Evolutionary conservation across 2,797 vertebrate species (phyloP), one percentile per base, ranked within the genome.

Genomic region (Balearica regulorum): DNA sequence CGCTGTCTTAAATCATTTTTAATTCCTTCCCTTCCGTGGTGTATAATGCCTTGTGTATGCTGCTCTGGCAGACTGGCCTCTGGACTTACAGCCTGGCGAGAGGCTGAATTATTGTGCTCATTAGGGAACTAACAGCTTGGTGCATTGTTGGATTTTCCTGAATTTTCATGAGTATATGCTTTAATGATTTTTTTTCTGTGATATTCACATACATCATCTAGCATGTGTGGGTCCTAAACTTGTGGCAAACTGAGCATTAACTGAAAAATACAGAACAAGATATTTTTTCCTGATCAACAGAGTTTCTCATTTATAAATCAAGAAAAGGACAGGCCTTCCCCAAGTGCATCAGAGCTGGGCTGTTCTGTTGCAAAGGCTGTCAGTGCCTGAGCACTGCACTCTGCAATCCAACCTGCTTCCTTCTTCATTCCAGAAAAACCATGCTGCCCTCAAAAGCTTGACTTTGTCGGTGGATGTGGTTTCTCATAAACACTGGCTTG

Each of bases 381-480:
- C 46, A 77, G 39, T 49, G 60, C 13, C 41, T 1, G 0, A 33
- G 18, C 48, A 12, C 5, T 21, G 4, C 2, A 2, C 21, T 69
- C 70, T 51, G 35, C 55, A 60, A n/a, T 44, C 55, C 64, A 87
- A 16, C 20, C 48, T 35, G 26, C 35, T 51, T 83, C 61, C 37
- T 57, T 62, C 66, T 64, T 54, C 54, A n/a, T 72, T 58, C 62
- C 87, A 75, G 65, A 49, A 58, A 78, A 87, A 29, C 6, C 69
- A 51, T 0, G 4, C n/a, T 72, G 84, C 46, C 22, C 46, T 54
- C 61, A 65, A 72, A 81, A 76, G 12, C 83, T 37, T 46, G 48
- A 13, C 39, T 85, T 39, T 48, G 61, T 6, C 81, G 62, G 41
- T 54, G 41, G 44, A 78, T 10, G 17, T 84, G 71, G 37, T 73